Evolutionary conservation across 2,797 vertebrate genomes (phyloP).

Genomic region (Spinus pinus): DNA sequence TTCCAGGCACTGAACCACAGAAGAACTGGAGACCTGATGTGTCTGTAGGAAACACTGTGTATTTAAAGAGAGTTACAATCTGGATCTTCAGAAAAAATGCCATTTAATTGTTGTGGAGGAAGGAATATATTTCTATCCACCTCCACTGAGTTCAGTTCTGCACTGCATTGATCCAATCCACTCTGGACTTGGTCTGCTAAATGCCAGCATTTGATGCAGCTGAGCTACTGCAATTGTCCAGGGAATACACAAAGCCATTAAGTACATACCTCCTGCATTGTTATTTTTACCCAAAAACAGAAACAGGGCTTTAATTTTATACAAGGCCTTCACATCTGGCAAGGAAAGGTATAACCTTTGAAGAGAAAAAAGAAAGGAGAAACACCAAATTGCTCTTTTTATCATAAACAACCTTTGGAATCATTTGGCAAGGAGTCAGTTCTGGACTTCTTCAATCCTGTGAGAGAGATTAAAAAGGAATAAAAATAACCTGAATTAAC

Average conservation of each 20-base stretch:
- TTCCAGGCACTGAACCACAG: not conserved
- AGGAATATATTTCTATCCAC: not conserved
- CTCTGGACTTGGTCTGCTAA: not conserved
- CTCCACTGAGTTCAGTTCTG: not conserved
- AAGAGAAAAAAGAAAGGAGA: conserved; percentile 2
- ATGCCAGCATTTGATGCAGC: not conserved
- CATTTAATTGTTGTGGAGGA: not conserved
- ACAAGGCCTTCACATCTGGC: not conserved
- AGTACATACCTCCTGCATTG: not conserved
- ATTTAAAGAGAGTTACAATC: not conserved
- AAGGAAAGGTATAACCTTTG: not conserved
- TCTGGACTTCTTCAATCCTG: not conserved
- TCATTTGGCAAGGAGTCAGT: not conserved
- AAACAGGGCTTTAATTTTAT: not conserved
- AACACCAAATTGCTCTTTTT: not conserved
- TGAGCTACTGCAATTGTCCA: not conserved
- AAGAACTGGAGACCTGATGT: not conserved
- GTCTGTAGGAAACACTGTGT: not conserved
- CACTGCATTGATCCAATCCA: not conserved
- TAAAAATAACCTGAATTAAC: conserved; percentile 39
- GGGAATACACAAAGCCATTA: not conserved
- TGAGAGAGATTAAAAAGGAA: not conserved
- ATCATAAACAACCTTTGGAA: not conserved
- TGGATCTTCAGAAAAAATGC: not conserved
- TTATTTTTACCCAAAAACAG: not conserved